Evolutionary conservation across 2,113 vertebrate species (phyloP), one percentile per base, ranked within the genome.

Genomic region (Myxocyprinus asiaticus): DNA sequence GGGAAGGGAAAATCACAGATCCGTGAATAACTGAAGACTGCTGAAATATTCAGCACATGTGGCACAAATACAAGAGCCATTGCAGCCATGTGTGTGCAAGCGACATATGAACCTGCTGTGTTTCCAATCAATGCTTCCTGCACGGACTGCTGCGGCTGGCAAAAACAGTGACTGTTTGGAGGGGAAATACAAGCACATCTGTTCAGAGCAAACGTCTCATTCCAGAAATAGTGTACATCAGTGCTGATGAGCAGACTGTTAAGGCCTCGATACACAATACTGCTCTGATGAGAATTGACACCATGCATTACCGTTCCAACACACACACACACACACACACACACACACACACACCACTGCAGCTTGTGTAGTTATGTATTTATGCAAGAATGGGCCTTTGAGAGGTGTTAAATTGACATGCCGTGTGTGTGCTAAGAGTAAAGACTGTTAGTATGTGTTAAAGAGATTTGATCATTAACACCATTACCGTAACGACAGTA

Each of bases 11-110:
- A 11, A 68, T 58, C 79, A 45, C 65, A 76, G 50, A 72, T 76
- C 79, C 33, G 22, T 84, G 79, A 84, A 81, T 81, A 81, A 81
- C 68, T 12, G 62, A 58, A 71, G 79, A 59, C 76, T 84, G 76
- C 83, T 81, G 76, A 84, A 84, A 81, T 81, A 81, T 78, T 84
- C 76, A 78, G 66, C 72, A 81, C 76, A 81, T 66, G 79, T 47
- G 66, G 64, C 79, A 79, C 44, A 79, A 73, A 84, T 63, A 78
- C 79, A 75, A 72, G 75, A 47, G 79, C 76, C 51, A 51, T 12
- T 55, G 50, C 59, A 75, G 72, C 59, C 59, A 59, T 51, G 58
- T 75, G 72, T 75, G 72, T 75, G 72, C 59, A 63, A 63, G 48
- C 15, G 10, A 50, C 72, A 50, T 58, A 75, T 63, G 58, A 75